Evolutionary conservation across 2,113 vertebrate species (phyloP), one percentile per base, ranked within the genome.

Genomic region (Danionella cerebrum): DNA sequence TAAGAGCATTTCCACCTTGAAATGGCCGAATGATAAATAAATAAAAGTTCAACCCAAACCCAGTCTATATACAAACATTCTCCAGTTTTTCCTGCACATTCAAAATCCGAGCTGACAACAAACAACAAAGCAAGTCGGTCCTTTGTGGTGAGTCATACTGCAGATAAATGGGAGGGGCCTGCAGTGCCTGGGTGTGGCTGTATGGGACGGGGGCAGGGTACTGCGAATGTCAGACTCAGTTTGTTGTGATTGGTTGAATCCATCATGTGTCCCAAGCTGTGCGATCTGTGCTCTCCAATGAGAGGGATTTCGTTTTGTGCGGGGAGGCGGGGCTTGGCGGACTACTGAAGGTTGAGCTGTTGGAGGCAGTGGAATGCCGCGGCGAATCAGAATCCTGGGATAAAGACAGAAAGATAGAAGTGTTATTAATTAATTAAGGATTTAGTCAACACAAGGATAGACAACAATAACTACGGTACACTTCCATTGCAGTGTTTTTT

Each of bases 311-410:
- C 85, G 94, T 93, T 86, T 97, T 97, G 84, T 92, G 93, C 58
- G 96, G 96, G 29, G 96, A 98, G 66, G 90, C 83, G 0, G 96
- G 96, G 79, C 96, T 98, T 38, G 96, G 95, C 4, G 96, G 96
- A 83, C 96, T 97, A 90, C 96, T 98, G 87, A 98, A 92, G 85
- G 96, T 98, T 80, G 96, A 98, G 82, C 96, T 99, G 89, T 97
- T 99, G 2, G 96, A 98, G 59, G 96, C 96, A 0, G 95, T 98
- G 44, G 96, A 99, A 82, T 97, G 96, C 67, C 96, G 89, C 0
- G 96, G 96, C 29, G 96, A 99, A 75, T 98, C 96, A 0, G 96
- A 99, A 83, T 98, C 96, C 96, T 99, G 89, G 4, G 80, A 53
- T 35, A 50, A 24, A 47, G 25, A 52, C 18, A 1, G 2, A 16